These are phyloP conservation scores for Melieria picta DNA, from an alignment of 2,888 invertebrate genomes.

Conservation along the genomic window DNA sequence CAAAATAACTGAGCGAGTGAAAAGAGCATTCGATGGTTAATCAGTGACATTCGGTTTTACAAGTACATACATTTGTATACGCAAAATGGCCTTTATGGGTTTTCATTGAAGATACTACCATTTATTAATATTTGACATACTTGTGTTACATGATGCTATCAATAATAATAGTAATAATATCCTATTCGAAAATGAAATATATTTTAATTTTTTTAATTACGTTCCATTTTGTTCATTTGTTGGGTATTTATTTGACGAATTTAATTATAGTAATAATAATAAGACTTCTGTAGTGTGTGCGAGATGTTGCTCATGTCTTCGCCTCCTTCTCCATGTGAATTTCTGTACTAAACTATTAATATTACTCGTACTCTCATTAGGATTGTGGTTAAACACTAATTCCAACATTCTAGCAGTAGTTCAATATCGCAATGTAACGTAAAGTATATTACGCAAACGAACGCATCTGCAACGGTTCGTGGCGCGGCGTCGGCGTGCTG, in stretches of 20 bases:
- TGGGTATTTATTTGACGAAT: conserved; percentile 13
- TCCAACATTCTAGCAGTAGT: conserved; percentile 26
- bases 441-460: neutral
- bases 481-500: too few species aligned
- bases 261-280: conserved; percentile 25
- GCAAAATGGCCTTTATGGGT: neutral
- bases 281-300: conserved; percentile 17
- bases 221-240: conserved; percentile 20
- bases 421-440: conserved; percentile 5
- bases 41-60: too few species aligned
- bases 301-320: conserved; percentile 8
- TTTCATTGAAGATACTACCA: conserved; percentile 10
- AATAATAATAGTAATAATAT: conserved; percentile 28
- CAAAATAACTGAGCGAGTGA: too few species aligned
- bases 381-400: conserved; percentile 22
- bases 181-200: conserved; percentile 22
- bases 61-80: too few species aligned
- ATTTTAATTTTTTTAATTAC: conserved; percentile 11
- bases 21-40: too few species aligned
- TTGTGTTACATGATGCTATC: conserved; percentile 16
- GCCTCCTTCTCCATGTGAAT: conserved; percentile 6
- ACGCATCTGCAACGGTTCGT: too few species aligned
- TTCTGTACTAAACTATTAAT: conserved; percentile 29
- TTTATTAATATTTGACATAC: conserved; percentile 29
- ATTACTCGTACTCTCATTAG: conserved; percentile 18